Conservation (phyloP, 2,113 vertebrate genomes). For the Malaclemys terrapin region DNA sequence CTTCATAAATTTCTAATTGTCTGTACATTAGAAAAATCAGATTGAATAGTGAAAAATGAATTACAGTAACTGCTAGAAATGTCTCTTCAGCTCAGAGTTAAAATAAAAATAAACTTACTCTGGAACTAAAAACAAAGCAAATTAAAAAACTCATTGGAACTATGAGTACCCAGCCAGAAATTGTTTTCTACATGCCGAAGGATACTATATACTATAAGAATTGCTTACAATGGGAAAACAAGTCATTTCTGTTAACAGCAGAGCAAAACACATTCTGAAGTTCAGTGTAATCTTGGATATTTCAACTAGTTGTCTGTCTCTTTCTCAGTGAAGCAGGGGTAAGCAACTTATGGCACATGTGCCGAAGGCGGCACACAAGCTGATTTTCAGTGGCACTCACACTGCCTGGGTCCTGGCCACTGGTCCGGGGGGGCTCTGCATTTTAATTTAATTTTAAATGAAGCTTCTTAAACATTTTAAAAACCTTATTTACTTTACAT, state of each 20-base stretch:
- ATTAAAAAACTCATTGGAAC: neutral
- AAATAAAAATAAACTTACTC: constrained; percentile 45
- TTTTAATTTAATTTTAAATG: no score
- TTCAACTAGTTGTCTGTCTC: neutral
- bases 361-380: no score
- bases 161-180: neutral
- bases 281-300: neutral
- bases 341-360: no score
- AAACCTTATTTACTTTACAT: no score
- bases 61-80: constrained; percentile 51
- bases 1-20: constrained; percentile 73
- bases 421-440: no score
- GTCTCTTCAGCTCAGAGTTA: constrained; percentile 33
- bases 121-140: constrained; percentile 35
- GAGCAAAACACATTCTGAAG: neutral
- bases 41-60: constrained; percentile 61
- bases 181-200: neutral
- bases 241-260: neutral
- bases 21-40: constrained; percentile 56
- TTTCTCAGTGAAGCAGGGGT: neutral
- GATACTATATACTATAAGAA: neutral
- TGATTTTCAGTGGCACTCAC: no score
- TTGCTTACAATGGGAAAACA: neutral
- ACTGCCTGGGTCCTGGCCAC: no score
- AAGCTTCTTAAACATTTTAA: no score